phyloP scores from a whole-genome alignment of 1,140 invertebrate species.

The Anadara kagoshimensis region DNA sequence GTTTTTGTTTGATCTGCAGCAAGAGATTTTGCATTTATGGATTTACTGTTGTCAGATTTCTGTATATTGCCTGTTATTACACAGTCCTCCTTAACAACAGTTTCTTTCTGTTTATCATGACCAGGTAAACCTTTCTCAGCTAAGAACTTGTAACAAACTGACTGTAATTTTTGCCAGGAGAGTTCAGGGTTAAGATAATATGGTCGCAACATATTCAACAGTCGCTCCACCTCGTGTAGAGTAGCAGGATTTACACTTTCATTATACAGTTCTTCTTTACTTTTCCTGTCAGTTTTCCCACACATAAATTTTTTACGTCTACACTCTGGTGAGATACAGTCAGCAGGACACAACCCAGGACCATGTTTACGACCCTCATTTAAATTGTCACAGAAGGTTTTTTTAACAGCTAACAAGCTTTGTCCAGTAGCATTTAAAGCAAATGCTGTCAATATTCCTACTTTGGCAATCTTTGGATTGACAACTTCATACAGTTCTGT shows the following conservation, averaged over 20 bases:
- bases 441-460: conserved; percentile 58
- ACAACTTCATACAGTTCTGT: conserved; percentile 46
- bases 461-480: conserved; percentile 49
- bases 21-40: neutral
- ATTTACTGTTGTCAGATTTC: neutral
- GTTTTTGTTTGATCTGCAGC: neutral
- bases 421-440: conserved; percentile 52
- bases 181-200: conserved; percentile 57
- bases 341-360: conserved; percentile 18
- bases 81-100: neutral
- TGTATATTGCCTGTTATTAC: neutral
- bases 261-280: conserved; percentile 5
- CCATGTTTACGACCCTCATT: conserved; percentile 16
- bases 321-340: conserved; percentile 8
- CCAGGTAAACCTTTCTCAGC: conserved; percentile 34
- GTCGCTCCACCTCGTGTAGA: conserved; percentile 59
- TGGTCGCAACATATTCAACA: conserved; percentile 58
- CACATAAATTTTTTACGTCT: neutral
- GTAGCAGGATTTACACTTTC: conserved; percentile 57
- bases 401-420: conserved; percentile 45
- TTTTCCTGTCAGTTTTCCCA: conserved; percentile 14
- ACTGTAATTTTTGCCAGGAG: conserved; percentile 39
- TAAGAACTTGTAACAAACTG: conserved; percentile 54
- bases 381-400: conserved; percentile 31
- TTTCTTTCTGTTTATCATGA: conserved; percentile 19